phyloP scores from a whole-genome alignment of 2,888 invertebrate species.

The Teleogryllus oceanicus region DNA sequence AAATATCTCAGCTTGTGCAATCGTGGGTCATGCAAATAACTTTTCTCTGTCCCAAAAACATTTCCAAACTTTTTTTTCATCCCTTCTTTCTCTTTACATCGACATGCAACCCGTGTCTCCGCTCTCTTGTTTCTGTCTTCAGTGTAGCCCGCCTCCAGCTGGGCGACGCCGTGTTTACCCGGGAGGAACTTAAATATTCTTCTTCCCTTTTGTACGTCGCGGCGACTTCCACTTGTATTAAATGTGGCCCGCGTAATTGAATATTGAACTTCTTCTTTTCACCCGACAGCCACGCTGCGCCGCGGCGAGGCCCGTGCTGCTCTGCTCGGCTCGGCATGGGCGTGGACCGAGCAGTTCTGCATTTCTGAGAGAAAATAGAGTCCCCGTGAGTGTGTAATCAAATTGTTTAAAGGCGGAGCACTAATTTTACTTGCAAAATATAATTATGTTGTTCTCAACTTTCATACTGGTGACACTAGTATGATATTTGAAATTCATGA shows the following conservation, averaged over 20 bases:
- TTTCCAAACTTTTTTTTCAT: too few species aligned
- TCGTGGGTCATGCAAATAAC: too few species aligned
- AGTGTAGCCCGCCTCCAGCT: too few species aligned
- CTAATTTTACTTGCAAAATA: slow-evolving; percentile 18
- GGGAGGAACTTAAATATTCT: neutral
- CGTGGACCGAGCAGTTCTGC: neutral
- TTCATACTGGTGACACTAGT: neutral
- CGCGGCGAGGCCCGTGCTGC: too few species aligned
- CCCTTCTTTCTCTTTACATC: too few species aligned
- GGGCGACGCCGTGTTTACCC: neutral
- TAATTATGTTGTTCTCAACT: slow-evolving; percentile 4
- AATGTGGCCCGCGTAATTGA: neutral
- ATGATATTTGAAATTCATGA: too few species aligned
- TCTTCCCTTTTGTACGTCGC: neutral
- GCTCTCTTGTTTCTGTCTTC: too few species aligned
- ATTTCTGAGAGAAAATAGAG: neutral
- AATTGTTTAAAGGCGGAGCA: neutral
- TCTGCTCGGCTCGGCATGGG: too few species aligned
- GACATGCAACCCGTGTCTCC: too few species aligned
- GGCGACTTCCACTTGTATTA: neutral
- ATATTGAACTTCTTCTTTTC: slow-evolving; percentile 4
- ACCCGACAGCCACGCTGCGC: neutral
- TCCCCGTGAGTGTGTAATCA: neutral
- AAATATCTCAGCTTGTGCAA: too few species aligned
- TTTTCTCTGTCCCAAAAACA: too few species aligned